A percentile compares a stretch with the other conserved stretches of the same genome.
Conservation (phyloP, 2,797 vertebrate genomes). For the Melanotaenia trifasciata region DNA sequence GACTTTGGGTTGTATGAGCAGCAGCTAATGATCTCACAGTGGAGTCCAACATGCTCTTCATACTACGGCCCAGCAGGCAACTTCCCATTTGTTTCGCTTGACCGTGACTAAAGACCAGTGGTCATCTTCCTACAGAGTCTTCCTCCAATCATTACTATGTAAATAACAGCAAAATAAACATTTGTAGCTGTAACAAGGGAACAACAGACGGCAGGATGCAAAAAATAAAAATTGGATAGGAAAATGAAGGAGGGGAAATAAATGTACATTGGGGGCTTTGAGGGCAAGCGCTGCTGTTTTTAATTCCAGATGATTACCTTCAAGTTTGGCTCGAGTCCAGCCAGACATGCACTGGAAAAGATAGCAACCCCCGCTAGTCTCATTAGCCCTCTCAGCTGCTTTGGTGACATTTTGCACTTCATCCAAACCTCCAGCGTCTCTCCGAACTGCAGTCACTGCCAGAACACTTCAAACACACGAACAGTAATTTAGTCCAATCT, state of each 20-base stretch:
- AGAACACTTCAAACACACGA: conserved; percentile 41
- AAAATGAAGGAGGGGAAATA: conserved; percentile 18
- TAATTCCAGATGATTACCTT: conserved; percentile 66
- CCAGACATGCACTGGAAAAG: conserved; percentile 46
- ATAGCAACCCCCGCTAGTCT: conserved; percentile 57
- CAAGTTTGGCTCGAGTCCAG: conserved; percentile 25
- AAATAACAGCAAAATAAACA: conserved; percentile 69
- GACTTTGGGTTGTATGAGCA: neutral
- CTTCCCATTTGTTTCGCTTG: conserved; percentile 62
- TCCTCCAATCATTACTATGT: conserved; percentile 72
- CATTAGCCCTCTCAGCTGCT: conserved; percentile 78
- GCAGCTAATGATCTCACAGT: conserved; percentile 12
- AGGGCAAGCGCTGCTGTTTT: conserved; percentile 24
- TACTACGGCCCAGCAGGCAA: conserved; percentile 73
- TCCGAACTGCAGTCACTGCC: conserved; percentile 9
- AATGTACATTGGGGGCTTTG: neutral
- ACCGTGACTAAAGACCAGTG: conserved; percentile 52
- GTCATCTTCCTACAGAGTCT: conserved; percentile 51
- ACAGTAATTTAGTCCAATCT: conserved; percentile 70
- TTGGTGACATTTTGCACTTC: conserved; percentile 70
- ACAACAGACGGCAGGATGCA: conserved; percentile 30
- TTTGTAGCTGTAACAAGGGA: conserved; percentile 21
- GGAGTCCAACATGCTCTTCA: conserved; percentile 52
- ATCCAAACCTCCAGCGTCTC: conserved; percentile 48
- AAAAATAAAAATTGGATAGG: neutral